Conservation (phyloP, 2,797 vertebrate genomes). For the Pelodytes ibericus region DNA sequence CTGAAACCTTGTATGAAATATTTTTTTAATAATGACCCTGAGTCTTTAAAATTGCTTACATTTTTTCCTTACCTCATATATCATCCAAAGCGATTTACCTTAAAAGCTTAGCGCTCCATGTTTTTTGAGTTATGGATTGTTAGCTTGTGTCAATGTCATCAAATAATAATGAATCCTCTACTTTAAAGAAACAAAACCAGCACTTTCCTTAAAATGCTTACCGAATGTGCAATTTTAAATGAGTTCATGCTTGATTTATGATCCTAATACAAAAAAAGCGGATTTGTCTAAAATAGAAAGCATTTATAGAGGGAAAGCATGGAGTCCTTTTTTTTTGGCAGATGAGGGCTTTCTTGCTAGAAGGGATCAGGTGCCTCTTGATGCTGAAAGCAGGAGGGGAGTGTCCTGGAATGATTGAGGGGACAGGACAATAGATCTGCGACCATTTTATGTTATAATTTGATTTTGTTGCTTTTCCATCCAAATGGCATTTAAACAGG, state of each 20-base stretch:
- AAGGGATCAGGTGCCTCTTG: too few species aligned
- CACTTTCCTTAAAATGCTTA: conserved; percentile 42
- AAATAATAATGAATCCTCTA: conserved; percentile 53
- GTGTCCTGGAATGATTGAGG: too few species aligned
- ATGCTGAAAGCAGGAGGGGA: too few species aligned
- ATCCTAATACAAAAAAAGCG: conserved; percentile 22
- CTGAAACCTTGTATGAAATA: conserved; percentile 20
- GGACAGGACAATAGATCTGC: too few species aligned
- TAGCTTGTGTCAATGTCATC: conserved; percentile 51
- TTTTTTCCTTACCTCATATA: conserved; percentile 28
- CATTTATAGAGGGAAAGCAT: background rate
- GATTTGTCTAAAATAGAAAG: conserved; percentile 3
- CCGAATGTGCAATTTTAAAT: conserved; percentile 49
- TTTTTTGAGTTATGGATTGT: conserved; percentile 54
- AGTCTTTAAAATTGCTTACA: conserved; percentile 49
- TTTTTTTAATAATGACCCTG: conserved; percentile 44
- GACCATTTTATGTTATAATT: too few species aligned
- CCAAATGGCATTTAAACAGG: too few species aligned
- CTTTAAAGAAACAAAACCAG: conserved; percentile 53
- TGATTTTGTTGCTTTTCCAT: too few species aligned
- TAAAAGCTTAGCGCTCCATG: conserved; percentile 48
- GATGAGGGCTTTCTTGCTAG: too few species aligned
- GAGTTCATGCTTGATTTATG: conserved; percentile 51
- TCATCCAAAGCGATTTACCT: conserved; percentile 48
- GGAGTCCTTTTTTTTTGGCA: background rate